These are phyloP conservation scores for Lucilia sericata DNA, from an alignment of 1,140 invertebrate genomes.

Conservation along the genomic window DNA sequence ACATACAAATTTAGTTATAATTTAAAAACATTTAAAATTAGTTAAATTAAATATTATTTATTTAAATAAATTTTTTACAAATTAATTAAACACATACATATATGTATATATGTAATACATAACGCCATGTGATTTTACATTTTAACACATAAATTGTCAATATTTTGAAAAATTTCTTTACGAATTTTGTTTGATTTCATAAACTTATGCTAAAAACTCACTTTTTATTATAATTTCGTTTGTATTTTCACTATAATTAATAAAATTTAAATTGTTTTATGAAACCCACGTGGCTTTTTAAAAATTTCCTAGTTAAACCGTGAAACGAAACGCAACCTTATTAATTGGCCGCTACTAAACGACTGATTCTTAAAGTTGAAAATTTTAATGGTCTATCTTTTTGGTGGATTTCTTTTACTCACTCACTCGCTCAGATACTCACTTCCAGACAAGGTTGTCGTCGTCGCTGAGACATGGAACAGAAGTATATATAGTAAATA, in stretches of 20 bases:
- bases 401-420: neutral
- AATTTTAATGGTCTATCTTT: neutral
- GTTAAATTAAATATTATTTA: too few species aligned
- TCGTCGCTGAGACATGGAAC: too few species aligned
- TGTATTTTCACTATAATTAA: neutral
- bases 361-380: constrained; percentile 26
- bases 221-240: neutral
- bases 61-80: too few species aligned
- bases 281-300: constrained; percentile 44
- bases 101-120: neutral
- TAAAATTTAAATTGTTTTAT: constrained; percentile 1
- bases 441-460: too few species aligned
- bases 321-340: constrained; percentile 45
- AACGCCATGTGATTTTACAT: neutral
- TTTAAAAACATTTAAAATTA: too few species aligned
- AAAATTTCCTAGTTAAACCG: constrained; percentile 36
- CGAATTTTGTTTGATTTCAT: neutral
- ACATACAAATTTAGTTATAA: too few species aligned
- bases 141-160: neutral
- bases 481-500: too few species aligned
- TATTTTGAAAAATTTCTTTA: neutral
- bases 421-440: too few species aligned
- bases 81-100: neutral
- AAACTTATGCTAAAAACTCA: constrained; percentile 12
- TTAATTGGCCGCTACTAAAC: constrained; percentile 43